Evolutionary conservation across 2,113 vertebrate species (phyloP), one percentile per base, ranked within the genome.

Genomic region (Hydrolagus affinis): DNA sequence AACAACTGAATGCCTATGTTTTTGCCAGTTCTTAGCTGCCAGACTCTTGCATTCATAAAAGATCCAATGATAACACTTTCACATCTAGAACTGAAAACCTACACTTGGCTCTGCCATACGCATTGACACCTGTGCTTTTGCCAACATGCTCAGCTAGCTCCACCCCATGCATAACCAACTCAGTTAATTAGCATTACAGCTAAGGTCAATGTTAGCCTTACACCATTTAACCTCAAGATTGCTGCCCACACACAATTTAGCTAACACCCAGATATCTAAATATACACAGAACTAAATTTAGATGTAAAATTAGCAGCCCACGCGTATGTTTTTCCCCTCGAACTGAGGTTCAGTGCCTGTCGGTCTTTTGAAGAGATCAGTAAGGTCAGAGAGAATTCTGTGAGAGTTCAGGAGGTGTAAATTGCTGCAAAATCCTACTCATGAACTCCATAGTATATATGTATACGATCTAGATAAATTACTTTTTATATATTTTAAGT

Each of bases 111-210:
- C 59, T 64, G n/a, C 62, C 66, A 59, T 78, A 83, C 25, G 6
- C 6, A 83, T 83, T 15, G 21, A 83, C 78, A 83, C 78, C 78
- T 83, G 78, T 83, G 78, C 62, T 64, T 83, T 62, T 30, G 60
- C 28, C 62, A 19, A 4, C 21, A 68, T 4, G 28, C 62, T 68
- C 62, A 30, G 62, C 28, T 66, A 28, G 28, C 28, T 66, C 66
- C 60, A 83, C 28, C 28, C 62, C 23, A 83, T 83, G 78, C 78
- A 83, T 62, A 9, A 21, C 62, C 66, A 83, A 83, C 62, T 83
- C 3, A 19, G 28, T 60, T n/a, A 66, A 83, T 30, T 25, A 66
- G 62, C 25, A 83, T 83, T 32, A 64, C 14, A 66, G 30, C 62
- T 17, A 30, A 19, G 78, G 78, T 66, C 78, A 32, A 19, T 6